These are phyloP conservation scores for Teleogryllus oceanicus DNA, from an alignment of 2,888 invertebrate genomes.

Conservation along the genomic window DNA sequence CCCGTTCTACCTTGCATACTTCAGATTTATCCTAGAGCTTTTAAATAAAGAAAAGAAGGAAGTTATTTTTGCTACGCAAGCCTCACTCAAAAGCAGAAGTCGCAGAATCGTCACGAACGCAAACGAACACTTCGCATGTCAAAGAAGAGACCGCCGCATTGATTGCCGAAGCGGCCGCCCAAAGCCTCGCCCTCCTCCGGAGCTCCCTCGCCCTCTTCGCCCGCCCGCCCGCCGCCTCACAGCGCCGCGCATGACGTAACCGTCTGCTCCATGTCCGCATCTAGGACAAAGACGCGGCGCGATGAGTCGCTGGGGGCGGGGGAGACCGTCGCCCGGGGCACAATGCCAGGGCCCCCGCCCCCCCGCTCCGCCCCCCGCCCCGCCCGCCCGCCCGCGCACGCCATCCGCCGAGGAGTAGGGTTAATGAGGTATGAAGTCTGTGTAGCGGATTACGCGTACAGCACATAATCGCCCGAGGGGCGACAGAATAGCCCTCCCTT, in stretches of 20 bases:
- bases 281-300: neutral
- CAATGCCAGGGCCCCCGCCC: neutral
- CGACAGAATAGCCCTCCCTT: conserved; percentile 35
- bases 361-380: too few relatives aligned
- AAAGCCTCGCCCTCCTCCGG: neutral
- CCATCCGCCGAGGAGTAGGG: conserved; percentile 26
- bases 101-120: too few relatives aligned
- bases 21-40: too few relatives aligned
- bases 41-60: too few relatives aligned
- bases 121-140: too few relatives aligned
- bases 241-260: conserved; percentile 11
- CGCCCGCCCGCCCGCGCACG: too few relatives aligned
- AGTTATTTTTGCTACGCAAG: too few relatives aligned
- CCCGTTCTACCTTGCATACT: too few relatives aligned
- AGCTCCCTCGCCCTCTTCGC: neutral
- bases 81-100: too few relatives aligned
- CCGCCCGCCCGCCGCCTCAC: neutral
- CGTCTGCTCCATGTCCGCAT: conserved; percentile 20
- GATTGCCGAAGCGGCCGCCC: neutral
- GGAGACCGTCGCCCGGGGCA: neutral
- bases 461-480: conserved; percentile 36
- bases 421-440: conserved; percentile 38
- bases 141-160: neutral
- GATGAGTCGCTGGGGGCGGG: neutral
- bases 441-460: conserved; percentile 36